These are phyloP conservation scores for Trididemnum miniatum DNA, from an alignment of 23 tunicate species.

Conservation along the genomic window DNA sequence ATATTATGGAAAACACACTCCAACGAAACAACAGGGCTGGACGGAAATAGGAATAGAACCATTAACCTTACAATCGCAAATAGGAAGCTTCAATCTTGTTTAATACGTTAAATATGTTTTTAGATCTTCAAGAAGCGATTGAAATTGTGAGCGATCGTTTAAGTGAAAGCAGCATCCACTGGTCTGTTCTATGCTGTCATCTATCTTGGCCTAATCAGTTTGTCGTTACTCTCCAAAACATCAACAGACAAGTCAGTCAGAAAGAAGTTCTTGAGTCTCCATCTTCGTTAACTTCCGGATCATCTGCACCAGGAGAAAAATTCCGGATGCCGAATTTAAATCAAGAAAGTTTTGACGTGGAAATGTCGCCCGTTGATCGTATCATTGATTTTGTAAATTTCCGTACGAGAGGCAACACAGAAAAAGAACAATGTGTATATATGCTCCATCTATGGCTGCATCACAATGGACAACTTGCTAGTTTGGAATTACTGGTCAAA, in stretches of 20 bases:
- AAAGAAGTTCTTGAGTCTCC: no score
- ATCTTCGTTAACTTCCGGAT: slow-evolving; percentile 31
- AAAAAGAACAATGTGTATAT: slow-evolving; percentile 44
- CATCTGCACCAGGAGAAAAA: slow-evolving; percentile 31
- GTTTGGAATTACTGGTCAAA: slow-evolving; percentile 39
- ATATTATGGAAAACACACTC: no score
- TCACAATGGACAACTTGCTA: slow-evolving; percentile 59
- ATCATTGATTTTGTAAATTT: slow-evolving; percentile 41
- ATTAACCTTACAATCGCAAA: no score
- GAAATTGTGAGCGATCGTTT: slow-evolving; percentile 45
- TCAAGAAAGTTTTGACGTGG: neutral
- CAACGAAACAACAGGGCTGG: no score
- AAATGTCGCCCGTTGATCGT: neutral
- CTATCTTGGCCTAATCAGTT: slow-evolving; percentile 70
- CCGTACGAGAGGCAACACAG: slow-evolving; percentile 26
- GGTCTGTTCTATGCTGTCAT: slow-evolving; percentile 71
- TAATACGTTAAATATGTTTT: no score
- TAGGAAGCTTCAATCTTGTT: no score
- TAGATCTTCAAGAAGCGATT: slow-evolving; percentile 67
- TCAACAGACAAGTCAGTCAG: neutral
- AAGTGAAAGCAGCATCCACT: slow-evolving; percentile 34
- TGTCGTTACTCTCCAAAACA: slow-evolving; percentile 20
- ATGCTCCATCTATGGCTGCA: slow-evolving; percentile 71
- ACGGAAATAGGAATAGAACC: no score
- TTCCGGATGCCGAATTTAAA: neutral